Evolutionary conservation across 2,888 invertebrate species (phyloP).

Genomic region (Mythimna impura): DNA sequence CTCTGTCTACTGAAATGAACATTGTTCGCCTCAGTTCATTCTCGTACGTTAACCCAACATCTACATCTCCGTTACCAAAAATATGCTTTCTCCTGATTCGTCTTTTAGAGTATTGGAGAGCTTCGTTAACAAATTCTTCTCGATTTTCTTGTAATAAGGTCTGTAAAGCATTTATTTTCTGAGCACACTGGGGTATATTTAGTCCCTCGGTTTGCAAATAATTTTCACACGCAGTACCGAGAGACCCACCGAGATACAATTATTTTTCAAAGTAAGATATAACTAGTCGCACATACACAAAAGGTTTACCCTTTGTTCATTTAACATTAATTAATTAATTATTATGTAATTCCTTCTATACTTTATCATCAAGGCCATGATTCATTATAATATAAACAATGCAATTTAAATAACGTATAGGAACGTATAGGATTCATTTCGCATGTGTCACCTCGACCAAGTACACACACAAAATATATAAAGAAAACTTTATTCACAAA

Average conservation of each 20-base stretch:
- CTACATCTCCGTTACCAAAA: no score
- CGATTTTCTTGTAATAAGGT: no score
- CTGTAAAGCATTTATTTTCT: no score
- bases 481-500: constrained; percentile 2
- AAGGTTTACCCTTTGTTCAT: constrained; percentile 20
- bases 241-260: neutral
- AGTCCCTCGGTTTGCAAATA: no score
- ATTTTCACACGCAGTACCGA: no score
- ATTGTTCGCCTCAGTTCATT: no score
- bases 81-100: no score
- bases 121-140: no score
- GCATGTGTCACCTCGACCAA: constrained; percentile 39
- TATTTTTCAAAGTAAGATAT: neutral
- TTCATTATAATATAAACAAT: constrained; percentile 42
- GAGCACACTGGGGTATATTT: no score
- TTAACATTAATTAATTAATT: constrained; percentile 19
- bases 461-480: neutral
- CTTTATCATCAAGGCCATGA: constrained; percentile 14
- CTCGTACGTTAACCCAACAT: no score
- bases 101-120: no score
- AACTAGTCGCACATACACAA: neutral
- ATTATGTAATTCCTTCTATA: constrained; percentile 28
- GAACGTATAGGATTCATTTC: constrained; percentile 25
- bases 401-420: constrained; percentile 22
- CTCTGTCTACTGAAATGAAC: no score